phyloP scores from a whole-genome alignment of 2,113 vertebrate species.

The Furnarius figulus region DNA sequence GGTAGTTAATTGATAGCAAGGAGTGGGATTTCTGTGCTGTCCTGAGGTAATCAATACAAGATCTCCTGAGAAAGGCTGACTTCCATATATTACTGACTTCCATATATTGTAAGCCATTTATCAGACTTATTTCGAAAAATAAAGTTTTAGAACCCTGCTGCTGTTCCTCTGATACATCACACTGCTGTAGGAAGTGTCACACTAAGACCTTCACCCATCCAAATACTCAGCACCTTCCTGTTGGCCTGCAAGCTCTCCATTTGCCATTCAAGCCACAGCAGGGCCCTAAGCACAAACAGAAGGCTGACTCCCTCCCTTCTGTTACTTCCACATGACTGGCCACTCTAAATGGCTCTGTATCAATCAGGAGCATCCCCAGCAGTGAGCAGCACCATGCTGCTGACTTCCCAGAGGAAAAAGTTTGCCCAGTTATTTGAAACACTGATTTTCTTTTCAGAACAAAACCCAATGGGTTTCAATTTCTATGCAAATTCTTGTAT shows the following conservation, averaged over 20 bases:
- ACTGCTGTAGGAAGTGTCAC: not conserved
- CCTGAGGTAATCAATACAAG: not conserved
- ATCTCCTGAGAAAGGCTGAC: not conserved
- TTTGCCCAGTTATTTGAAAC: not conserved
- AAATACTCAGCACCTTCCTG: not conserved
- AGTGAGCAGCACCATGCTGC: not conserved
- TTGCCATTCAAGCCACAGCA: not conserved
- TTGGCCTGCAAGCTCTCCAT: not conserved
- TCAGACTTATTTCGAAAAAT: not conserved
- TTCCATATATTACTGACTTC: not conserved
- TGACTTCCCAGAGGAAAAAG: not conserved
- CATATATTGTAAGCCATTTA: not conserved
- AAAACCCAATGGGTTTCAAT: not conserved
- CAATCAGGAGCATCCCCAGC: not conserved
- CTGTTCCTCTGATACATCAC: not conserved
- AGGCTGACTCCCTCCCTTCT: not conserved
- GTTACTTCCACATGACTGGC: not conserved
- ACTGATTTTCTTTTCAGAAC: not conserved
- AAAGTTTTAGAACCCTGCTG: not conserved
- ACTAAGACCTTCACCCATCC: not conserved
- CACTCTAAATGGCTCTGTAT: not conserved
- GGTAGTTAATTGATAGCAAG: not conserved
- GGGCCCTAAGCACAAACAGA: not conserved
- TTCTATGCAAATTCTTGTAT: not conserved
- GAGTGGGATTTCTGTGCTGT: not conserved